phyloP scores from a whole-genome alignment of 2,797 vertebrate genomes.

The Uromys caudimaculatus region DNA sequence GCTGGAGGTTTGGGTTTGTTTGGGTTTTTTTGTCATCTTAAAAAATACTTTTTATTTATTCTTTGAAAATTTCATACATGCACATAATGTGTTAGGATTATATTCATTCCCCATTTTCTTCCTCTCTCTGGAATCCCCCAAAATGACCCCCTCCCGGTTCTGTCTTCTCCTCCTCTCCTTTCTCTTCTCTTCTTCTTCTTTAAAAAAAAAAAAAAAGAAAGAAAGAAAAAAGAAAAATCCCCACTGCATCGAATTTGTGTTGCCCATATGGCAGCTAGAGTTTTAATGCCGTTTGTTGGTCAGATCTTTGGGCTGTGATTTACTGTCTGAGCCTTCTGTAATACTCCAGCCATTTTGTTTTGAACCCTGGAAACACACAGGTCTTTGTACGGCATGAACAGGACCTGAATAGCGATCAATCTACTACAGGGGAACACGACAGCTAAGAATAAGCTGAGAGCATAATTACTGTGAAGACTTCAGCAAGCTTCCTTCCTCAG shows the following conservation, averaged over 20 bases:
- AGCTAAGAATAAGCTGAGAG: neutral
- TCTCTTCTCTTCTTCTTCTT: neutral
- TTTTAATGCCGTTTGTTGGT: neutral
- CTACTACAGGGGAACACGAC: neutral
- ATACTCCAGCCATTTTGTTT: neutral
- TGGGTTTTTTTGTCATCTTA: neutral
- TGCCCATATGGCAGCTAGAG: neutral
- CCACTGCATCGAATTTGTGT: neutral
- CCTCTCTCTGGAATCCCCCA: neutral
- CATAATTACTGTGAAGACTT: no score
- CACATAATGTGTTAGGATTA: neutral
- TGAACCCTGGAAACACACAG: neutral
- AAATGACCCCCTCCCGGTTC: neutral
- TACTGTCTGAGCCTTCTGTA: neutral
- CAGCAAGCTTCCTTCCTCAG: neutral
- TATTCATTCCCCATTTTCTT: neutral
- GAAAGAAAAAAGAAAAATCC: neutral
- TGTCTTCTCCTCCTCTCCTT: neutral
- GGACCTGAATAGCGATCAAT: neutral
- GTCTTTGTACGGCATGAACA: neutral
- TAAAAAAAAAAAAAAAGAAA: neutral
- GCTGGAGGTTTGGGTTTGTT: neutral
- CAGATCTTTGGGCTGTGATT: neutral
- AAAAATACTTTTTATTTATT: neutral
- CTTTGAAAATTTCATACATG: neutral